Conservation (phyloP, 1,140 invertebrate genomes). For the Onthophagus taurus region DNA sequence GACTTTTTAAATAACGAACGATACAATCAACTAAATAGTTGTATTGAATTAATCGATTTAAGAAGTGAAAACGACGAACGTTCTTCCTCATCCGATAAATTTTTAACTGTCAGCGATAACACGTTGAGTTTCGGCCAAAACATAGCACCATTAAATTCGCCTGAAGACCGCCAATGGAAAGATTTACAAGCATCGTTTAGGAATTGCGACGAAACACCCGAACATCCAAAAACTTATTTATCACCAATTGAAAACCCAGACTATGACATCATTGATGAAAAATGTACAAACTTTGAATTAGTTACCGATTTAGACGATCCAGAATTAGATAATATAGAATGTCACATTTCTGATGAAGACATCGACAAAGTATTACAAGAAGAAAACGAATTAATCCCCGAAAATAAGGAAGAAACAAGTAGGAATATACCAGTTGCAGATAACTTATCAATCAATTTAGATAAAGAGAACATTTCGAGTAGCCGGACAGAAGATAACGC, state of each 20-base stretch:
- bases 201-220: constrained; percentile 7
- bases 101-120: constrained; percentile 15
- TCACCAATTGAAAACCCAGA: not conserved
- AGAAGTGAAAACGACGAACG: constrained; percentile 1
- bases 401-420: too few species aligned
- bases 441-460: too few species aligned
- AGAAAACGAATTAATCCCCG: constrained; percentile 10
- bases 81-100: constrained; percentile 10
- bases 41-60: constrained; percentile 3
- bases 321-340: constrained; percentile 5
- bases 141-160: constrained; percentile 30
- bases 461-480: too few species aligned
- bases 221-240: not conserved
- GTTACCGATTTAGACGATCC: constrained; percentile 1
- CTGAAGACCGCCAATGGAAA: constrained; percentile 35
- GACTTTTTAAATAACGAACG: constrained; percentile 21
- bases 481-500: too few species aligned
- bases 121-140: constrained; percentile 14
- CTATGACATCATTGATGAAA: not conserved
- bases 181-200: constrained; percentile 26
- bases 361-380: constrained; percentile 8
- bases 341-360: constrained; percentile 9
- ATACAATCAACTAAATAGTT: constrained; percentile 9
- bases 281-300: not conserved
- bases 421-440: too few species aligned